phyloP scores from a whole-genome alignment of 2,888 invertebrate species.

The Phyllotreta striolata region DNA sequence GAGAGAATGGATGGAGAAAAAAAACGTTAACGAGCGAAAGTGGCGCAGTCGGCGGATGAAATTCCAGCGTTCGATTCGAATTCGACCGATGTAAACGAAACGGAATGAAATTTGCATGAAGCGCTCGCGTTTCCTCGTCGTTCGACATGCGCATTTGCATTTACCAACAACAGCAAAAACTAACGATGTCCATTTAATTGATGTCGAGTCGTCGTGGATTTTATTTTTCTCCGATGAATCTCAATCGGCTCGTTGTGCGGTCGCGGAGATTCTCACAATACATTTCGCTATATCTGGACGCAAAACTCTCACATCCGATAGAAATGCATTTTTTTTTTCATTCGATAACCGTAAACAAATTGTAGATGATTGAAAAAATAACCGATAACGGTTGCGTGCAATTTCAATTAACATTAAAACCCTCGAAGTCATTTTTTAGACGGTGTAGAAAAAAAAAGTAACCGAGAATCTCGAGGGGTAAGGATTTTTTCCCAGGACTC shows the following conservation, averaged over 20 bases:
- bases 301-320: conserved; percentile 1
- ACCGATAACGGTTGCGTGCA: too few relatives aligned
- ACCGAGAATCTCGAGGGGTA: conserved; percentile 16
- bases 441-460: conserved; percentile 13
- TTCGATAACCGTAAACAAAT: too few relatives aligned
- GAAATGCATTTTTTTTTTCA: background rate
- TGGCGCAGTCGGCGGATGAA: too few relatives aligned
- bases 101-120: conserved; percentile 18
- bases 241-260: conserved; percentile 46
- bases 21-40: too few relatives aligned
- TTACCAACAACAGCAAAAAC: conserved; percentile 43
- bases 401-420: too few relatives aligned
- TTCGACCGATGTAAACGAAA: too few relatives aligned
- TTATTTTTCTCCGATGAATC: conserved; percentile 41
- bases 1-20: too few relatives aligned
- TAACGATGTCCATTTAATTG: conserved; percentile 54
- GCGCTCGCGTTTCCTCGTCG: conserved; percentile 30
- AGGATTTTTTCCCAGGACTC: conserved; percentile 36
- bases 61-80: too few relatives aligned
- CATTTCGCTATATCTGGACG: conserved; percentile 4
- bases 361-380: too few relatives aligned
- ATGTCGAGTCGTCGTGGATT: conserved; percentile 46
- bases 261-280: conserved; percentile 26
- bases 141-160: conserved; percentile 34
- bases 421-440: too few relatives aligned